phyloP scores from a whole-genome alignment of 2,797 vertebrate species.

The Adelosebastes latens region DNA sequence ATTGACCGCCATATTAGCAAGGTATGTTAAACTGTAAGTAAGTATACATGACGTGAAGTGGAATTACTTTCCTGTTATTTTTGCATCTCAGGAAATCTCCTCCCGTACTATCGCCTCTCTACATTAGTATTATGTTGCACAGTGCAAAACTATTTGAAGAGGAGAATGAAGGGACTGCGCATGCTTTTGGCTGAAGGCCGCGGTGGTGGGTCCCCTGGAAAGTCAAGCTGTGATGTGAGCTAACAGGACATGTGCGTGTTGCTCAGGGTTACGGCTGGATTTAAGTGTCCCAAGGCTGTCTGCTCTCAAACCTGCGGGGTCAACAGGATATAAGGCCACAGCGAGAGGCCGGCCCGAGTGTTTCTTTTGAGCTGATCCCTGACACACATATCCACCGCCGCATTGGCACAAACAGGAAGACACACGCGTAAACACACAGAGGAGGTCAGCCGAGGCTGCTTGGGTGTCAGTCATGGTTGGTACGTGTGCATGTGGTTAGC shows the following conservation, averaged over 20 bases:
- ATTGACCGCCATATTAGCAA: background rate
- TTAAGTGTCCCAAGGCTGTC: conserved; percentile 74
- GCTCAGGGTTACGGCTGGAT: conserved; percentile 55
- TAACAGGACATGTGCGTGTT: conserved; percentile 59
- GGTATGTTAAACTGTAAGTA: background rate
- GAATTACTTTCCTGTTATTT: background rate
- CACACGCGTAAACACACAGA: background rate
- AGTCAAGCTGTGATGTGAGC: conserved; percentile 51
- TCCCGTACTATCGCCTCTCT: background rate
- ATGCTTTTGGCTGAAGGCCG: conserved; percentile 25
- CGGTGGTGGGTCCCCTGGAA: conserved; percentile 3
- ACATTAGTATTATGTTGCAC: conserved; percentile 7
- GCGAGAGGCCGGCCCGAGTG: conserved; percentile 37
- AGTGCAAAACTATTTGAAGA: background rate
- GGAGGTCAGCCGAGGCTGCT: conserved; percentile 14
- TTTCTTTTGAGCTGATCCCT: conserved; percentile 67
- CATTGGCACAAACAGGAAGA: conserved; percentile 28
- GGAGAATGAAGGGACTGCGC: background rate
- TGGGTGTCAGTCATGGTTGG: background rate
- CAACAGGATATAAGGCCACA: conserved; percentile 75
- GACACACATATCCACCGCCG: conserved; percentile 33
- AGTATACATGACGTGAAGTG: background rate
- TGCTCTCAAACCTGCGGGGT: conserved; percentile 66
- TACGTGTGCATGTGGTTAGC: background rate
- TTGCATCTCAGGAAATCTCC: background rate